Conservation (phyloP, 64 coral and sea anemone genomes). For the Montipora foliosa region DNA sequence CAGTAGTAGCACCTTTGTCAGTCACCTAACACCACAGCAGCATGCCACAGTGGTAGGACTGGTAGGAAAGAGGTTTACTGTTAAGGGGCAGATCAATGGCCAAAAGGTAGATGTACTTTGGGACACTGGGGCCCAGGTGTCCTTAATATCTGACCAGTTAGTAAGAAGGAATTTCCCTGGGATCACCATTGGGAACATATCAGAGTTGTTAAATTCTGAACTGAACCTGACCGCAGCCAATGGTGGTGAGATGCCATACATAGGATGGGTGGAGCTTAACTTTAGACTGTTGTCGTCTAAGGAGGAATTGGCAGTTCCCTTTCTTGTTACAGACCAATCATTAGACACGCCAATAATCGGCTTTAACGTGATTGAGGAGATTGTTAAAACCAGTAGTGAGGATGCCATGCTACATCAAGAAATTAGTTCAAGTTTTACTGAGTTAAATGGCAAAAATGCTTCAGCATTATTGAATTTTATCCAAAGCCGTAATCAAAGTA, state of each 20-base stretch:
- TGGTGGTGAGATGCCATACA: slow-evolving; percentile 41
- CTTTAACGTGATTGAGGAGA: background rate
- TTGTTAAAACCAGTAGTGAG: slow-evolving; percentile 31
- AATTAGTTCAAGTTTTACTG: slow-evolving; percentile 38
- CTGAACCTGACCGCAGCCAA: slow-evolving; percentile 46
- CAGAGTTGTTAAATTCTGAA: slow-evolving; percentile 19
- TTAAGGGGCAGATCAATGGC: slow-evolving; percentile 26
- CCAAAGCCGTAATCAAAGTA: no score
- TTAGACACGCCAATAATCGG: slow-evolving; percentile 67
- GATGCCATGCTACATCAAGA: slow-evolving; percentile 29
- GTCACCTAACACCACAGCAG: slow-evolving; percentile 56
- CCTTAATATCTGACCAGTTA: slow-evolving; percentile 16
- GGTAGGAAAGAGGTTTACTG: slow-evolving; percentile 42
- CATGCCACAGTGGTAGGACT: background rate
- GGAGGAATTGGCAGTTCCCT: slow-evolving; percentile 51
- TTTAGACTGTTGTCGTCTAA: slow-evolving; percentile 52
- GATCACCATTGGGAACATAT: background rate
- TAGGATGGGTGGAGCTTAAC: slow-evolving; percentile 12
- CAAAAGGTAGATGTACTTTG: slow-evolving; percentile 36
- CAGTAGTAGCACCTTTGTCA: slow-evolving; percentile 22
- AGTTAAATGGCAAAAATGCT: slow-evolving; percentile 34
- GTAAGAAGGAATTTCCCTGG: slow-evolving; percentile 14
- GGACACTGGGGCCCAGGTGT: slow-evolving; percentile 49
- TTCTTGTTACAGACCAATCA: slow-evolving; percentile 61
- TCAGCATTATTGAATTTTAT: slow-evolving; percentile 26